These are phyloP conservation scores for Enoplosus armatus DNA, from an alignment of 2,797 vertebrate genomes.

Conservation along the genomic window DNA sequence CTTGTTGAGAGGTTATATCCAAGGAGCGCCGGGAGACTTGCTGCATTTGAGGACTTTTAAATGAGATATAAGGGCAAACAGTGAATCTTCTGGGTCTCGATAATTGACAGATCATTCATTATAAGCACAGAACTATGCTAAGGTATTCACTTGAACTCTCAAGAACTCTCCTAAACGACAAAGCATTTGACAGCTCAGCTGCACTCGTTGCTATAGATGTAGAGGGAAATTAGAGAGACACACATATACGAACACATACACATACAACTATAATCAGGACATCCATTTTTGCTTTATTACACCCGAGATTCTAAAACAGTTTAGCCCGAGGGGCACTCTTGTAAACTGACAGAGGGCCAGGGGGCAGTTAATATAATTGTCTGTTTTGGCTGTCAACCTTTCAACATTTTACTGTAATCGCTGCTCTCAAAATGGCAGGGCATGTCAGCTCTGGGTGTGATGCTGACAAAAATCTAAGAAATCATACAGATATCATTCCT, in stretches of 20 bases:
- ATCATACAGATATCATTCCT: constrained; percentile 26
- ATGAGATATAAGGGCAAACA: constrained; percentile 70
- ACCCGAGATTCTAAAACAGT: constrained; percentile 58
- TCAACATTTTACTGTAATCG: constrained; percentile 67
- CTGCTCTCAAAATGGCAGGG: constrained; percentile 46
- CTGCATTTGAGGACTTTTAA: constrained; percentile 59
- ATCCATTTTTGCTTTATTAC: constrained; percentile 53
- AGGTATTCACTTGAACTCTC: constrained; percentile 59
- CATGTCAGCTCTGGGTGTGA: constrained; percentile 59
- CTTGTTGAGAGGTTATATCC: constrained; percentile 52
- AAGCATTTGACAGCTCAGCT: constrained; percentile 55
- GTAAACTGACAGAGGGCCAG: constrained; percentile 67
- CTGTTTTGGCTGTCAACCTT: constrained; percentile 72
- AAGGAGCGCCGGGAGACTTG: constrained; percentile 17
- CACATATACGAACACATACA: constrained; percentile 40
- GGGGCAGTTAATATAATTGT: constrained; percentile 70
- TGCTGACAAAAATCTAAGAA: constrained; percentile 42
- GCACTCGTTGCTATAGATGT: not conserved
- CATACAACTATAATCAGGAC: constrained; percentile 55
- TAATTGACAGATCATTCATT: constrained; percentile 75
- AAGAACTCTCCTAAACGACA: constrained; percentile 42
- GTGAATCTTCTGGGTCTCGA: constrained; percentile 41
- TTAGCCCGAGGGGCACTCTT: constrained; percentile 57
- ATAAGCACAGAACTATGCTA: constrained; percentile 47
- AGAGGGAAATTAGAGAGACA: constrained; percentile 38